These are phyloP conservation scores for Spialia ferax DNA, from an alignment of 2,888 invertebrate genomes.

Conservation along the genomic window DNA sequence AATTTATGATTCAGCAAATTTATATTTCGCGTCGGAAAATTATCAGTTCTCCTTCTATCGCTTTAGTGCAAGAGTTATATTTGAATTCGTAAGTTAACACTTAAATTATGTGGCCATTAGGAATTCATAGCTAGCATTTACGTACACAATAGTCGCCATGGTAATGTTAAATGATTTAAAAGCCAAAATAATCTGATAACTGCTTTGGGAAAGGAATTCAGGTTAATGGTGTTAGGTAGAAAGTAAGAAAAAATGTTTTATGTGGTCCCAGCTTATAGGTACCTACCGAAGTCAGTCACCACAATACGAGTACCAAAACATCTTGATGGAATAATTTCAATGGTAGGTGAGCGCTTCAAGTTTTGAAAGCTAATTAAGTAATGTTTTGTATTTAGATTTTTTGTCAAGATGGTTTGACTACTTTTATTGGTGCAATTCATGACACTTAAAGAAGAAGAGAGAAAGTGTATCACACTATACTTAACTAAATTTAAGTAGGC, in stretches of 20 bases:
- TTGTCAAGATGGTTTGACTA: not conserved
- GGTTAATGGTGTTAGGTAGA: conserved; percentile 8
- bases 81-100: too few relatives aligned
- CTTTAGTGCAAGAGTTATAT: not conserved
- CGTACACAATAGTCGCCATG: too few relatives aligned
- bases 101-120: not conserved
- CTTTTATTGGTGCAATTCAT: too few relatives aligned
- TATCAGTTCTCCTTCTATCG: too few relatives aligned
- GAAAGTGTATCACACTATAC: too few relatives aligned
- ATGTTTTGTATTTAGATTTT: not conserved
- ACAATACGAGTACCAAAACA: not conserved
- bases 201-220: not conserved
- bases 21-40: not conserved
- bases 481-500: too few relatives aligned
- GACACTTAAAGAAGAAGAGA: too few relatives aligned
- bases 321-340: conserved; percentile 25
- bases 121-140: not conserved
- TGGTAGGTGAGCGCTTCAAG: conserved; percentile 13
- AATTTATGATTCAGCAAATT: not conserved
- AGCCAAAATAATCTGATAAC: not conserved
- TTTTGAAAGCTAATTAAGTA: conserved; percentile 19
- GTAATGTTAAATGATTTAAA: not conserved
- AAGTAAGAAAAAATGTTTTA: conserved; percentile 18
- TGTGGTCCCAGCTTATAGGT: conserved; percentile 17
- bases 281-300: conserved; percentile 19